A percentile compares a stretch with the other conserved stretches of the same genome.
Evolutionary conservation across 2,888 invertebrate species (phyloP).

Genomic region (Scotopteryx bipunctaria): DNA sequence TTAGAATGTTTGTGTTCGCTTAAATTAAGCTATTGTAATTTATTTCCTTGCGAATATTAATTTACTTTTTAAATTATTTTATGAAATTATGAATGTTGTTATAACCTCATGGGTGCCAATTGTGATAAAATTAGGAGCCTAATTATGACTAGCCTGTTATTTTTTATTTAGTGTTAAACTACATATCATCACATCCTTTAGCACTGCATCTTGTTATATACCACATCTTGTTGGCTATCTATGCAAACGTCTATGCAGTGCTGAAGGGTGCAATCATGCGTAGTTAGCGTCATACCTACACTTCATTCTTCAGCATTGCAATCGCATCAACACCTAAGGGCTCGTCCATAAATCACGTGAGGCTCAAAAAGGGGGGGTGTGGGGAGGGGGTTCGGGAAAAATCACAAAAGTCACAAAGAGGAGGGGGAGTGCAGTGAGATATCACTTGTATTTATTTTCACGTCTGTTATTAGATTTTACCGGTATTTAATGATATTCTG

Average conservation of each 20-base stretch:
- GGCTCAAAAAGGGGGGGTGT: no score
- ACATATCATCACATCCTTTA: slow-evolving; percentile 33
- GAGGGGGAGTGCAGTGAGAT: no score
- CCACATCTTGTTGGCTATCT: no score
- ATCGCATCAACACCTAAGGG: neutral
- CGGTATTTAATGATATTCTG: no score
- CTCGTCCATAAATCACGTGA: no score
- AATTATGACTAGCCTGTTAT: slow-evolving; percentile 58
- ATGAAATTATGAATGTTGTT: slow-evolving; percentile 47
- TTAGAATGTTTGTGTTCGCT: slow-evolving; percentile 36
- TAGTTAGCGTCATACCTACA: neutral
- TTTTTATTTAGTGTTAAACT: slow-evolving; percentile 34
- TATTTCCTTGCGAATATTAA: slow-evolving; percentile 70
- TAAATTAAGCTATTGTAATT: slow-evolving; percentile 52
- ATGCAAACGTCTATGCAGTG: neutral
- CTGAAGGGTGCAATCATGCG: neutral
- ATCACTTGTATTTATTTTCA: no score
- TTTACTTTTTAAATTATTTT: slow-evolving; percentile 59
- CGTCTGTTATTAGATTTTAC: no score
- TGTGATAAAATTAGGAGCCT: slow-evolving; percentile 81
- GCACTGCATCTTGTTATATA: no score
- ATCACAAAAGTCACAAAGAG: no score
- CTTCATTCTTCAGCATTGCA: neutral
- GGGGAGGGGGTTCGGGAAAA: no score
- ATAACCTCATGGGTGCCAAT: slow-evolving; percentile 79